These are phyloP conservation scores for Notiomystis cincta DNA, from an alignment of 2,113 vertebrate genomes.

Conservation along the genomic window DNA sequence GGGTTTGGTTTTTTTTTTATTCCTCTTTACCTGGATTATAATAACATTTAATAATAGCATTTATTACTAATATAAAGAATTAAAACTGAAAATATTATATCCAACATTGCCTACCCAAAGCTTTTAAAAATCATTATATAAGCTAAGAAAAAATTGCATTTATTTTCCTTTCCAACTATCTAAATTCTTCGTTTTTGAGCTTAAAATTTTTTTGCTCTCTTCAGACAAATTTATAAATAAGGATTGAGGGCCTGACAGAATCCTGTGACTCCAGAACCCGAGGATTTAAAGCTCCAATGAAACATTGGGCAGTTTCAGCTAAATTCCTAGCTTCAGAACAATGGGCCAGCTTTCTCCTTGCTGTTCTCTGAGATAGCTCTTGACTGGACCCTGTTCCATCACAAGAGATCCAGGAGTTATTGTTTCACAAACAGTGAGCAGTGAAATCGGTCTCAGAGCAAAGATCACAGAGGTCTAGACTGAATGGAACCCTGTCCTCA, in stretches of 20 bases:
- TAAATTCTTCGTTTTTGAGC: not conserved
- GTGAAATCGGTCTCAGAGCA: not conserved
- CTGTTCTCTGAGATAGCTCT: not conserved
- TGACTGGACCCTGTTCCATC: not conserved
- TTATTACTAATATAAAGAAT: not conserved
- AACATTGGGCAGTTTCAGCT: not conserved
- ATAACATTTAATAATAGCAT: not conserved
- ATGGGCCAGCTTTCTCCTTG: not conserved
- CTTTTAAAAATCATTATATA: not conserved
- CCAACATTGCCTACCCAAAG: not conserved
- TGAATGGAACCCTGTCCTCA: not conserved
- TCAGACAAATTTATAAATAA: not conserved
- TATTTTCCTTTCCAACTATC: not conserved
- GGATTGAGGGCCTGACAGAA: not conserved
- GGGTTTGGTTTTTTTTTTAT: not conserved
- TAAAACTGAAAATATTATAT: not conserved
- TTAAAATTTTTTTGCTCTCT: not conserved
- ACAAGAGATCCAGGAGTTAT: not conserved
- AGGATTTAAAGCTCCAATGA: not conserved
- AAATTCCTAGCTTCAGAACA: not conserved
- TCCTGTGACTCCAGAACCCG: not conserved
- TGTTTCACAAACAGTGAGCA: not conserved
- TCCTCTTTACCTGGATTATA: not conserved
- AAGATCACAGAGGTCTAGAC: not conserved
- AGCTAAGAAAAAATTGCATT: not conserved